phyloP scores from a whole-genome alignment of 2,888 invertebrate genomes.

The Oscheius onirici region DNA sequence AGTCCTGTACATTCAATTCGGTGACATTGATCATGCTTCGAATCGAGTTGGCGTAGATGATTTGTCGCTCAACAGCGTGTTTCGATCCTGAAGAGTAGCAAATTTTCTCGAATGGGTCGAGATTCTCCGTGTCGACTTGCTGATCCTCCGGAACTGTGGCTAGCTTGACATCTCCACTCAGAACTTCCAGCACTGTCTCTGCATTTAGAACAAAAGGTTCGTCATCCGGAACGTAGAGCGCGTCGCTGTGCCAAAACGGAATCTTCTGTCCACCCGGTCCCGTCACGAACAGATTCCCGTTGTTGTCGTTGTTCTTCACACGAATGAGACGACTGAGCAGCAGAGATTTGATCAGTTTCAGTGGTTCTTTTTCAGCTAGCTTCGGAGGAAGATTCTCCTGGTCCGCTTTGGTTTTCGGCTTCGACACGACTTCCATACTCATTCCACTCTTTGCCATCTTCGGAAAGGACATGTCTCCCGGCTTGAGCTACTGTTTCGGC shows the following conservation, averaged over 20 bases:
- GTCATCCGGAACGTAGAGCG: background rate
- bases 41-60: background rate
- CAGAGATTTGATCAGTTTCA: too few relatives aligned
- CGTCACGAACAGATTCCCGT: background rate
- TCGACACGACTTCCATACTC: too few relatives aligned
- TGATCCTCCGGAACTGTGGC: background rate
- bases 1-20: background rate
- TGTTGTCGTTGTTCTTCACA: background rate
- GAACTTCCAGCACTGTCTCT: background rate
- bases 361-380: too few relatives aligned
- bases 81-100: background rate
- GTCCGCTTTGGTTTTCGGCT: too few relatives aligned
- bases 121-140: background rate
- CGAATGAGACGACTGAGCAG: background rate
- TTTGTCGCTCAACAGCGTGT: background rate
- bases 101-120: background rate
- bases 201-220: background rate
- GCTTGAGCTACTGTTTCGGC: background rate
- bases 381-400: too few relatives aligned
- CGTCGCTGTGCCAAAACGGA: background rate
- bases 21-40: background rate
- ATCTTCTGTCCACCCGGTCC: background rate
- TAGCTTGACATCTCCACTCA: background rate
- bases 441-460: too few relatives aligned
- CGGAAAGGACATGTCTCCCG: background rate